A percentile compares a stretch with the other conserved stretches of the same genome.
Conservation (phyloP, 2,888 invertebrate species). For the Ectropis crepuscularia region DNA sequence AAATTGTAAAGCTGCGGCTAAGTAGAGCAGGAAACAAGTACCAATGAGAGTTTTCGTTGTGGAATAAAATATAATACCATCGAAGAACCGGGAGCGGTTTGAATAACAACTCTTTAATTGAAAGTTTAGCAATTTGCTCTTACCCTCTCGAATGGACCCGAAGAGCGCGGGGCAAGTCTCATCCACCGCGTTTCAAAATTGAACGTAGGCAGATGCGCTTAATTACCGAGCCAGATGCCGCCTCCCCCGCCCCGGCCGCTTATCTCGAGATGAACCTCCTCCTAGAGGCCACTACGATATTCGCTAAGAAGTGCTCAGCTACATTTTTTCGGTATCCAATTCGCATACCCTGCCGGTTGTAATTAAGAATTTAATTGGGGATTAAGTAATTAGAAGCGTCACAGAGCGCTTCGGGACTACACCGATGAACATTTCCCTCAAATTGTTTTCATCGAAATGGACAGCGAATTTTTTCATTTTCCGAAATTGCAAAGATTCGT, state of each 20-base stretch:
- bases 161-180: slow-evolving; percentile 76
- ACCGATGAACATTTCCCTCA: slow-evolving; percentile 48
- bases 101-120: slow-evolving; percentile 85
- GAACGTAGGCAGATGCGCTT: slow-evolving; percentile 84
- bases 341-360: slow-evolving; percentile 55
- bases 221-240: slow-evolving; percentile 81
- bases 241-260: slow-evolving; percentile 60
- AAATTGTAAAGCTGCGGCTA: slow-evolving; percentile 66
- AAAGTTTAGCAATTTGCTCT: slow-evolving; percentile 85
- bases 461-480: slow-evolving; percentile 27
- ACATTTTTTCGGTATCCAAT: slow-evolving; percentile 66
- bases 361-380: slow-evolving; percentile 64
- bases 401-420: slow-evolving; percentile 51
- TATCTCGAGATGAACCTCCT: slow-evolving; percentile 78
- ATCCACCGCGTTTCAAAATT: slow-evolving; percentile 82
- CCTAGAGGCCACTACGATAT: slow-evolving; percentile 66
- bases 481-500: background rate
- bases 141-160: slow-evolving; percentile 82
- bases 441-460: slow-evolving; percentile 47
- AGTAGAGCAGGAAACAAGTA: slow-evolving; percentile 73
- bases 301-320: slow-evolving; percentile 65
- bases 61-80: slow-evolving; percentile 81
- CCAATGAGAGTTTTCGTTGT: slow-evolving; percentile 71
- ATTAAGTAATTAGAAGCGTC: slow-evolving; percentile 63
- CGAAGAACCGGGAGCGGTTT: slow-evolving; percentile 76